Base-by-base conservation (phyloP, 2,113 vertebrate species). In the Steatornis caripensis region DNA sequence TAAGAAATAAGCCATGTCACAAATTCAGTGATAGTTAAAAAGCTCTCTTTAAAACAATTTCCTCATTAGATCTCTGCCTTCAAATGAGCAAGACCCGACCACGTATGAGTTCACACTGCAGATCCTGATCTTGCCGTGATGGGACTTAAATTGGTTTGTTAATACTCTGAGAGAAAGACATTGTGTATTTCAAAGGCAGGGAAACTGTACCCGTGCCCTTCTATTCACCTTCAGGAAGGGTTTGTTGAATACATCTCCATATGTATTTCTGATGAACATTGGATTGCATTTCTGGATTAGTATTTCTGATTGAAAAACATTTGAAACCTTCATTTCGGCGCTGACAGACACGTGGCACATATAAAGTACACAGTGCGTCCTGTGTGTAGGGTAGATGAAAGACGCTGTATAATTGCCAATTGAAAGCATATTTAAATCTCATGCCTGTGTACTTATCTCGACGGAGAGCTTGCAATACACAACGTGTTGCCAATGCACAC, bases 91-190 rank as follows among this genome's bases (percentile, higher is more conserved):
- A 91, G 53, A 68, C 36, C 10, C 53, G 49, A 20, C 10, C 21
- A 54, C 3, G 1, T 23, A 48, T 5, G 37, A 84, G 64, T 53
- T 90, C 27, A 54, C 15, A 17, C 6, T 5, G 26, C 12, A 54
- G 65, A 58, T 68, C 77, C 36, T 37, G 54, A n/a, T 77, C 26
- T 34, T 24, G 51, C 64, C 0, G 0, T 45, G 46, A 24, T 1
- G 64, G 22, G 53, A 51, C 75, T 84, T 48, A 64, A 89, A 60
- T 18, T 5, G 26, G 2, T 51, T 53, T 76, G 69, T 37, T 77
- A 80, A 45, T 34, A 23, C 8, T 26, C 32, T 34, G n/a, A 21
- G 51, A 80, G 55, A 65, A 84, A 51, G 18, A 12, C 17, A 54
- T 18, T 34, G 7, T 1, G 11, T 5, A 26, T 84, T 71, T 71